A percentile compares a stretch with the other conserved stretches of the same genome.
phyloP scores from a whole-genome alignment of 2,888 invertebrate genomes.

The Rhagium mordax region DNA sequence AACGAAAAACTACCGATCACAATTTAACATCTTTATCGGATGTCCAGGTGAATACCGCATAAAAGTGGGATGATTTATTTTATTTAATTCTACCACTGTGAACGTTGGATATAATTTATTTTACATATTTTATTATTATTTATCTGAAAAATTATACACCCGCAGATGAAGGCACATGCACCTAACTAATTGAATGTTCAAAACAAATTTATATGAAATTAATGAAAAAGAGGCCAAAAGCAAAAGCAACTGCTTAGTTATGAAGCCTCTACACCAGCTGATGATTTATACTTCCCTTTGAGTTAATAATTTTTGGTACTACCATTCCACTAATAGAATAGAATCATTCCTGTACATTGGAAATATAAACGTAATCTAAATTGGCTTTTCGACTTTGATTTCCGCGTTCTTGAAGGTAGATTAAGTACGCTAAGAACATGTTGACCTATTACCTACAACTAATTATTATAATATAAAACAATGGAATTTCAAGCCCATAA shows the following conservation, averaged over 20 bases:
- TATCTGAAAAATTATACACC: background rate
- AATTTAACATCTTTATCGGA: too few relatives aligned
- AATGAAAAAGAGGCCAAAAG: background rate
- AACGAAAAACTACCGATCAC: too few relatives aligned
- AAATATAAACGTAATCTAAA: slow-evolving; percentile 4
- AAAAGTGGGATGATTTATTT: too few relatives aligned
- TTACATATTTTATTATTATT: too few relatives aligned
- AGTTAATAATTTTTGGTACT: background rate
- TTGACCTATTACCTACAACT: background rate
- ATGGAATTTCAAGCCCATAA: background rate
- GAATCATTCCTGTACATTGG: background rate
- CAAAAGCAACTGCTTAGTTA: background rate
- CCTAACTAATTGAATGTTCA: background rate
- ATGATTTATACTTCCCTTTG: background rate
- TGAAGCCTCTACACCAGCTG: background rate
- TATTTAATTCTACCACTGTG: too few relatives aligned
- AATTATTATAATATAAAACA: too few relatives aligned
- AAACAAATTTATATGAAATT: background rate
- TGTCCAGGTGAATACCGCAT: too few relatives aligned
- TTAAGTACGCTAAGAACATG: background rate
- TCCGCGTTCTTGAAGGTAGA: slow-evolving; percentile 2
- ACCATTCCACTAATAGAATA: too few relatives aligned
- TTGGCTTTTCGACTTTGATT: slow-evolving; percentile 3
- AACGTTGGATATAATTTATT: too few relatives aligned
- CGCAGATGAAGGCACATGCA: background rate